A percentile compares a stretch with the other conserved stretches of the same genome.
phyloP scores from a whole-genome alignment of 2,113 vertebrate species.

The Ramphastos sulfuratus region DNA sequence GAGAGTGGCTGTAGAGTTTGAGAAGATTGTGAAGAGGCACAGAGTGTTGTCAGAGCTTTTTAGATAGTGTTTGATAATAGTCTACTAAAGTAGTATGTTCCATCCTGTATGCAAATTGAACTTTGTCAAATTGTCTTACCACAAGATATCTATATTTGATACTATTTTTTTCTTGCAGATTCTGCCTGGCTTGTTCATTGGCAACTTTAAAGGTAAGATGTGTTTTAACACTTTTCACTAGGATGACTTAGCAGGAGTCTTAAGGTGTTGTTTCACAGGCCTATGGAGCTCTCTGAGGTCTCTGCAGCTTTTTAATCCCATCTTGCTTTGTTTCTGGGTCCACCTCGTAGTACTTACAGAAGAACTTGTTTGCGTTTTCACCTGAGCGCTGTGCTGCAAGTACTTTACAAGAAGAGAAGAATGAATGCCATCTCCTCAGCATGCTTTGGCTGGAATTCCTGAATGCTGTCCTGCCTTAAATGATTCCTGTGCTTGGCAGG shows the following conservation, averaged over 20 bases:
- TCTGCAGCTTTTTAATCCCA: neutral
- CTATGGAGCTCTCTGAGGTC: neutral
- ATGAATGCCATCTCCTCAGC: neutral
- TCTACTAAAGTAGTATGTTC: constrained; percentile 55
- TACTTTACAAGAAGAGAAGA: neutral
- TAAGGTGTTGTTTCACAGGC: neutral
- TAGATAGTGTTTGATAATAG: neutral
- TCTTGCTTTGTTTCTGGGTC: neutral
- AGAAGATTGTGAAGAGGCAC: neutral
- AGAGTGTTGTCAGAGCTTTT: neutral
- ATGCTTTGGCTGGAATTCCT: constrained; percentile 19
- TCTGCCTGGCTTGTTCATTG: constrained; percentile 92
- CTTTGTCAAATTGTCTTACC: constrained; percentile 41
- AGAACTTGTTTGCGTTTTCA: neutral
- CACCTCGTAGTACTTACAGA: neutral
- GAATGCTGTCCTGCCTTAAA: neutral
- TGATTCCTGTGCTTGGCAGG: neutral
- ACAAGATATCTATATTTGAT: constrained; percentile 66
- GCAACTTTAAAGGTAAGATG: constrained; percentile 92
- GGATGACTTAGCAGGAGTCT: neutral
- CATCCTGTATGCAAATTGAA: constrained; percentile 62
- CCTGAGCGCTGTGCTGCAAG: neutral
- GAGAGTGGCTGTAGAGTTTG: neutral
- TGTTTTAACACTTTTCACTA: constrained; percentile 23
- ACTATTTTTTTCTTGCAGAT: constrained; percentile 81